Evolutionary conservation across 2,888 invertebrate genomes (phyloP), one percentile per base, ranked within the genome.

Genomic region (Cryptocephalus moraei): DNA sequence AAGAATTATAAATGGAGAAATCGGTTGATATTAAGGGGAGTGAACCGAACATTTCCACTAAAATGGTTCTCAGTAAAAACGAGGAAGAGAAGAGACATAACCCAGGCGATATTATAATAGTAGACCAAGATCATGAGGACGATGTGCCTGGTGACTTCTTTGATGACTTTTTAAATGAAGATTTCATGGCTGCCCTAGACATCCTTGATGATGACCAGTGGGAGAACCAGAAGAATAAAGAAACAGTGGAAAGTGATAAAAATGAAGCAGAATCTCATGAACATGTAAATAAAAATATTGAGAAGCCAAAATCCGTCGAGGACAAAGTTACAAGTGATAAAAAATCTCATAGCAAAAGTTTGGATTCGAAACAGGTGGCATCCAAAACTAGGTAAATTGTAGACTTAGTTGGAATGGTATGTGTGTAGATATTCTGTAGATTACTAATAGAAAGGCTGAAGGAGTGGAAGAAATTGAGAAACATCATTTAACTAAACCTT

Each of bases 171-270:
- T 61, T 65, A 33, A 70, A 69, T 55, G 62, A 68, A 48, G 72
- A 71, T 50, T 72, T 72, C 52, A 68, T 72, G 62, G 70, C 65
- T 48, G 71, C 70, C 32, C 56, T 72, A 43, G 68, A 71, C 56
- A 67, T 72, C 14, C 67, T 72, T 9, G 72, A 72, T 56, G 65
- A 69, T 34, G 71, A 71, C 58, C 36, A 36, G 6, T 33, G 44
- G 46, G 8, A 45, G 10, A 36, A 11, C n/a, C 13, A 9, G 8
- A 46, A 43, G 13, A 4, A 11, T 9, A 43, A 41, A n/a, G n/a
- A n/a, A 33, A 44, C 39, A 48, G 9, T 36, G 11, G 22, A 43
- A 47, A 44, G 41, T 31, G 45, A 43, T 33, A 43, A 39, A 39
- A 13, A 10, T 13, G 44, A 45, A 44, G 41, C 43, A 42, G 39